Percentiles rank a stretch among this genome's conserved stretches.
These are phyloP conservation scores for Adoxophyes honmai DNA, from an alignment of 1,140 invertebrate genomes.

Conservation along the genomic window DNA sequence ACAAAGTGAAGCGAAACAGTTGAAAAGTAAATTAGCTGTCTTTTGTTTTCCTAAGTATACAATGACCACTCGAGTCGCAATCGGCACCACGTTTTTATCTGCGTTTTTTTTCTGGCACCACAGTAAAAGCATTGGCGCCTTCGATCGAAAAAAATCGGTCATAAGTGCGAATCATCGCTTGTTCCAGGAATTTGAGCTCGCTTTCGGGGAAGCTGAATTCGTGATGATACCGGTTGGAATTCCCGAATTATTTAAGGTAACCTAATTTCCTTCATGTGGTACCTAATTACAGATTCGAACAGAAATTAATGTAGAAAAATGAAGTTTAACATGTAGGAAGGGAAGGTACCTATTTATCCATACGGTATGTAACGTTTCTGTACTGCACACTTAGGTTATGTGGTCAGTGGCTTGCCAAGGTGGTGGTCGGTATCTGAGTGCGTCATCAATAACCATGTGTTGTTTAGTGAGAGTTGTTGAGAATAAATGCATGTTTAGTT, in stretches of 20 bases:
- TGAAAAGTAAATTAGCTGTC: constrained; percentile 46
- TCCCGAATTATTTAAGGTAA: too few relatives aligned
- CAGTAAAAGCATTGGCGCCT: constrained; percentile 69
- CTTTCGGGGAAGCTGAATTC: constrained; percentile 46
- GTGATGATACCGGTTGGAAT: constrained; percentile 29
- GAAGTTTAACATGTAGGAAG: too few relatives aligned
- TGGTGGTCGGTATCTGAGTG: too few relatives aligned
- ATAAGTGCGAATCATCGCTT: constrained; percentile 51
- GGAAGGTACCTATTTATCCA: too few relatives aligned
- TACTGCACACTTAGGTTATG: too few relatives aligned
- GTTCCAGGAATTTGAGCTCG: constrained; percentile 47
- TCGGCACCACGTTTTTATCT: constrained; percentile 30
- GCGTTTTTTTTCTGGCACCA: constrained; percentile 38
- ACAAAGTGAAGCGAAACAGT: constrained; percentile 29
- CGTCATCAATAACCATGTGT: too few relatives aligned
- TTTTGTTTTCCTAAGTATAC: constrained; percentile 57
- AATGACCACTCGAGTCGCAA: constrained; percentile 46
- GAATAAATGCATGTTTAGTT: too few relatives aligned
- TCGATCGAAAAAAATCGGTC: constrained; percentile 36
- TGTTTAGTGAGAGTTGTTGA: too few relatives aligned
- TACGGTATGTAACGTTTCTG: too few relatives aligned
- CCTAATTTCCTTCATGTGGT: too few relatives aligned
- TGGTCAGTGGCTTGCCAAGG: too few relatives aligned
- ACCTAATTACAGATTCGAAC: too few relatives aligned
- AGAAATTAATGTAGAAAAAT: background rate